A percentile compares a stretch with the other conserved stretches of the same genome.
Evolutionary conservation across 2,888 invertebrate species (phyloP).

Genomic region (Latrodectus hesperus): DNA sequence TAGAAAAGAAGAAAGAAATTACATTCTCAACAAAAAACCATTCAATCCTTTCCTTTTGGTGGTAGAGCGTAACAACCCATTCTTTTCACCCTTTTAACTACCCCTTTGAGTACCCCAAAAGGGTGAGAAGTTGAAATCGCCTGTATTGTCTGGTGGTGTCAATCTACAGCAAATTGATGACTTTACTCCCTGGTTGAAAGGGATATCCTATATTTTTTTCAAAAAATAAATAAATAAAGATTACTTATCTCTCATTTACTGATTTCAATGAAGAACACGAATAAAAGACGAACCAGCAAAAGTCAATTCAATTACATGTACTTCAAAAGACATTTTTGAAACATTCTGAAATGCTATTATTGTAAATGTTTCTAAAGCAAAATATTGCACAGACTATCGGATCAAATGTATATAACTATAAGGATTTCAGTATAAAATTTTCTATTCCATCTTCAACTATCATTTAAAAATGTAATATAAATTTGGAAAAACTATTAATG

Average conservation of each 20-base stretch:
- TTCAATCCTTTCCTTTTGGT: conserved; percentile 57
- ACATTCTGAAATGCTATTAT: too few relatives aligned
- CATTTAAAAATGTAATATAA: too few relatives aligned
- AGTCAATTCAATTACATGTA: background rate
- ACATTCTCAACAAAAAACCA: background rate
- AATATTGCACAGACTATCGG: too few relatives aligned
- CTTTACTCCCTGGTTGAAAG: background rate
- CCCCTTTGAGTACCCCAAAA: conserved; percentile 58
- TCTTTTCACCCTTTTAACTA: conserved; percentile 10
- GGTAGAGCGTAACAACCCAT: conserved; percentile 39
- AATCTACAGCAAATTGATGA: conserved; percentile 23
- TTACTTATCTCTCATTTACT: background rate
- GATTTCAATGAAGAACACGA: background rate
- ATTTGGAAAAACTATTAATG: too few relatives aligned
- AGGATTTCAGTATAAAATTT: too few relatives aligned
- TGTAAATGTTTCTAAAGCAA: too few relatives aligned
- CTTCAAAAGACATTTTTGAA: background rate
- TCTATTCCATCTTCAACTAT: too few relatives aligned
- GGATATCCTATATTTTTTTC: background rate
- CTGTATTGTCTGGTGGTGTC: conserved; percentile 29
- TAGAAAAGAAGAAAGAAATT: background rate
- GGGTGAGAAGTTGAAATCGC: conserved; percentile 39
- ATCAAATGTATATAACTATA: too few relatives aligned
- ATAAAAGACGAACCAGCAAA: background rate
- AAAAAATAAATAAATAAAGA: background rate